Conservation (phyloP, 2,888 invertebrate genomes). For the Rotaria macrura region DNA sequence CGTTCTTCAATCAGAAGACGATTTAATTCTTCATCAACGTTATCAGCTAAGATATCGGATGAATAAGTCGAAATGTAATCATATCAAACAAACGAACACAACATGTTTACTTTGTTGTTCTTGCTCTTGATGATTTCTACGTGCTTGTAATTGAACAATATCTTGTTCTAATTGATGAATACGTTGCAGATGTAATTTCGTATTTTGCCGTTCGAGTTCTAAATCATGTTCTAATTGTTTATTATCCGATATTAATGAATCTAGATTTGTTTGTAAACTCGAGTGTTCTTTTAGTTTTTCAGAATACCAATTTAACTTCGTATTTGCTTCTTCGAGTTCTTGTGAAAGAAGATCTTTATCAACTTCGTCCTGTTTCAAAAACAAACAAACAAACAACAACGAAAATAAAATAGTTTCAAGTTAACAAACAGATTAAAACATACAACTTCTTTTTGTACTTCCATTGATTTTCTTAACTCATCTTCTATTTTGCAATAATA, state of each 20-base stretch:
- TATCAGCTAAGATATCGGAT: background rate
- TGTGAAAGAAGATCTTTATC: constrained; percentile 15
- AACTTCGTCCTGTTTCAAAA: background rate
- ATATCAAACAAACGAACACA: too few species aligned
- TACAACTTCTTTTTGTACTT: constrained; percentile 20
- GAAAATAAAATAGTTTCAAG: too few species aligned
- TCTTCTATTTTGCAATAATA: background rate
- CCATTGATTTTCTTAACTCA: background rate
- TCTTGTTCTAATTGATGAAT: background rate
- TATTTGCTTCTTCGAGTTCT: constrained; percentile 7
- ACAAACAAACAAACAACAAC: background rate
- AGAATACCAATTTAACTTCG: background rate
- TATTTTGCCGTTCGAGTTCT: background rate
- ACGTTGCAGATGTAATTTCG: background rate
- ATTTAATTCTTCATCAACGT: background rate
- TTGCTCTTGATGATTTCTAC: background rate
- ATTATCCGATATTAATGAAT: background rate
- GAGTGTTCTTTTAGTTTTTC: background rate
- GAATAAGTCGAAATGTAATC: background rate
- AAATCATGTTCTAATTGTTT: background rate
- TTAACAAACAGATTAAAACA: background rate
- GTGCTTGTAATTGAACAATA: background rate
- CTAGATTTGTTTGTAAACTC: background rate
- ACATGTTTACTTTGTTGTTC: background rate
- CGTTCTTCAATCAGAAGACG: background rate